Evolutionary conservation across 1,140 invertebrate species (phyloP).

Genomic region (Andrena cerasifolii): DNA sequence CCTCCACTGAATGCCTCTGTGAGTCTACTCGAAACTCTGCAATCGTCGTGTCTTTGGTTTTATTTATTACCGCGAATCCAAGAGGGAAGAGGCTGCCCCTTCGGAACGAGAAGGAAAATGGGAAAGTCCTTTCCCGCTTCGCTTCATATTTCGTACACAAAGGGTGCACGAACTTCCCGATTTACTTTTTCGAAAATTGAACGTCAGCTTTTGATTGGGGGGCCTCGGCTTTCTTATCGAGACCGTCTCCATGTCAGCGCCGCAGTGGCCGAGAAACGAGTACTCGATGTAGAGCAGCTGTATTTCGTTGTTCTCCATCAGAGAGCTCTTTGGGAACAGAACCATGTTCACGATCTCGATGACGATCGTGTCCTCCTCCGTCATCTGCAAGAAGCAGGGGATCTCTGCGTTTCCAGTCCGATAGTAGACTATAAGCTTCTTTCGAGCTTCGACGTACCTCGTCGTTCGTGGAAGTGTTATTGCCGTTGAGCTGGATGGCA

Average conservation of each 20-base stretch:
- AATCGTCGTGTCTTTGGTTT: too few relatives aligned
- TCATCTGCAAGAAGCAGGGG: conserved; percentile 5
- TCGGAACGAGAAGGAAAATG: too few relatives aligned
- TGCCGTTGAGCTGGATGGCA: too few relatives aligned
- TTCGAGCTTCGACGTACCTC: neutral
- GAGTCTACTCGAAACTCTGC: conserved; percentile 72
- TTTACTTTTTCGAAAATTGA: conserved; percentile 67
- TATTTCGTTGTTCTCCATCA: conserved; percentile 49
- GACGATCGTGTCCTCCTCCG: conserved; percentile 39
- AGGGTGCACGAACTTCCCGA: too few relatives aligned
- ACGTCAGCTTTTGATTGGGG: conserved; percentile 55
- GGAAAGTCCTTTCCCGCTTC: too few relatives aligned
- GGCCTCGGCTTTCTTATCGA: conserved; percentile 55
- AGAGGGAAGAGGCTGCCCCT: too few relatives aligned
- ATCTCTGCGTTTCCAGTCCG: neutral
- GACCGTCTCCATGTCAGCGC: conserved; percentile 68
- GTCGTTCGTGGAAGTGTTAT: rapidly evolving
- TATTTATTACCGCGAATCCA: too few relatives aligned
- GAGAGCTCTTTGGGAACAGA: conserved; percentile 55
- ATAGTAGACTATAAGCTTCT: neutral
- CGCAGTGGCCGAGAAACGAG: conserved; percentile 66
- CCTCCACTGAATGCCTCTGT: conserved; percentile 59
- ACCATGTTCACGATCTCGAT: conserved; percentile 67
- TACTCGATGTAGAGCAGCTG: conserved; percentile 69
- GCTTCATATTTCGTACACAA: too few relatives aligned